Percentiles rank a stretch among this genome's conserved stretches.
Conservation (phyloP, 2,113 vertebrate genomes). For the Litocranius walleri region DNA sequence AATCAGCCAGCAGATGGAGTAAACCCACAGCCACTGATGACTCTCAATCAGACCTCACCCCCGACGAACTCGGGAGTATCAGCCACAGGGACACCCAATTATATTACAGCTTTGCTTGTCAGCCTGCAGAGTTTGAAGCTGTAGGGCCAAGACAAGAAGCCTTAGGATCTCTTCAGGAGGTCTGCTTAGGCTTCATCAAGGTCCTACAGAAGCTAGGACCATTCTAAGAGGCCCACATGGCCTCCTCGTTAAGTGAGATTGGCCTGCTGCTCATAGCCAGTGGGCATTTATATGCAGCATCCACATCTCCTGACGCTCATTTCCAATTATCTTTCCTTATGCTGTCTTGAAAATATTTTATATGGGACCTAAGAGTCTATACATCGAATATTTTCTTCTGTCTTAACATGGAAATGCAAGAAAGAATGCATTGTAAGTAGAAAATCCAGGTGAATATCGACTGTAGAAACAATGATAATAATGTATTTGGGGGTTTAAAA, state of each 20-base stretch:
- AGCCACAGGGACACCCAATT: rapidly evolving
- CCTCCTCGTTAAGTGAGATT: not conserved
- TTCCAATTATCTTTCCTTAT: not conserved
- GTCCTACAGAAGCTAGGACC: too few relatives aligned
- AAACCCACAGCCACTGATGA: rapidly evolving
- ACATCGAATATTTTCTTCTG: not conserved
- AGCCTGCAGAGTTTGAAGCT: not conserved
- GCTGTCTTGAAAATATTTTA: not conserved
- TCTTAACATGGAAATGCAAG: not conserved
- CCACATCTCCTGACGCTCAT: not conserved
- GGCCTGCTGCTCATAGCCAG: not conserved
- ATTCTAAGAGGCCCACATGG: not conserved
- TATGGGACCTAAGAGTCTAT: too few relatives aligned
- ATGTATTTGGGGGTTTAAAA: not conserved
- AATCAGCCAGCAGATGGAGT: constrained; percentile 30
- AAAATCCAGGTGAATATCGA: not conserved
- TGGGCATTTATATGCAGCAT: not conserved
- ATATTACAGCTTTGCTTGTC: rapidly evolving
- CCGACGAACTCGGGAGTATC: rapidly evolving
- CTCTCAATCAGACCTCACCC: not conserved
- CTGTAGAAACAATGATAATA: not conserved
- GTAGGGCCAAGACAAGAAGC: not conserved
- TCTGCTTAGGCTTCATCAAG: not conserved
- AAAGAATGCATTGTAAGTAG: not conserved
- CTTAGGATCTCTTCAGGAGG: not conserved